These are phyloP conservation scores for Lamproptera curius DNA, from an alignment of 2,888 invertebrate genomes.

Conservation along the genomic window DNA sequence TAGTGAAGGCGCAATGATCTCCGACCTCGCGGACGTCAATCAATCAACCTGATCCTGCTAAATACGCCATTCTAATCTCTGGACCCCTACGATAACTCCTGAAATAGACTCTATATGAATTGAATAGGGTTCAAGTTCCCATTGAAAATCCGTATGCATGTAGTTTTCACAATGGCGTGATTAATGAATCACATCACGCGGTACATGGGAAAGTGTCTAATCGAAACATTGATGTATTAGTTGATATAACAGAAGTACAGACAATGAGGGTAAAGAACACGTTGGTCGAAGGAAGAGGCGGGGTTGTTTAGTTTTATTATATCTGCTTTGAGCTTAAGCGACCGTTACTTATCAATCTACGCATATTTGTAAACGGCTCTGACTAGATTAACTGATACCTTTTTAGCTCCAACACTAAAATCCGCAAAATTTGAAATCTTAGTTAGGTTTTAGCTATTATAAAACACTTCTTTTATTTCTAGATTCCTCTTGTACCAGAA, in stretches of 20 bases:
- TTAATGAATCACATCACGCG: constrained; percentile 56
- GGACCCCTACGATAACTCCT: constrained; percentile 13
- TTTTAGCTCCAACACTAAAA: too few relatives aligned
- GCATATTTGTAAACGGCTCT: constrained; percentile 25
- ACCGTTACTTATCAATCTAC: not conserved
- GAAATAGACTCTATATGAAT: constrained; percentile 33
- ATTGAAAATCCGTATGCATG: constrained; percentile 27
- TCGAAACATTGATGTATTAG: constrained; percentile 60
- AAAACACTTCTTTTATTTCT: too few relatives aligned
- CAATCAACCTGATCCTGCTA: constrained; percentile 65
- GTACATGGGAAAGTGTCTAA: constrained; percentile 57
- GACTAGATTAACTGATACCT: too few relatives aligned
- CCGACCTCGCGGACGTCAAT: constrained; percentile 59
- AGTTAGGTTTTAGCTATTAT: too few relatives aligned
- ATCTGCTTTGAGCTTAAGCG: too few relatives aligned
- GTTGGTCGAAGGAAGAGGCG: not conserved
- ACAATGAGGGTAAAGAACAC: constrained; percentile 7
- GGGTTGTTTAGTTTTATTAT: too few relatives aligned
- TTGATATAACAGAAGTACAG: constrained; percentile 34
- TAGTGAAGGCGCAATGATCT: constrained; percentile 57
- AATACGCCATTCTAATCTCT: constrained; percentile 49
- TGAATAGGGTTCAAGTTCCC: constrained; percentile 34
- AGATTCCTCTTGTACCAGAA: too few relatives aligned
- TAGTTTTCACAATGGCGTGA: constrained; percentile 57
- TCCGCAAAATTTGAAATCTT: too few relatives aligned